These are phyloP conservation scores for Agrenia bidenticulata DNA, from an alignment of 2,888 invertebrate species.

Conservation along the genomic window DNA sequence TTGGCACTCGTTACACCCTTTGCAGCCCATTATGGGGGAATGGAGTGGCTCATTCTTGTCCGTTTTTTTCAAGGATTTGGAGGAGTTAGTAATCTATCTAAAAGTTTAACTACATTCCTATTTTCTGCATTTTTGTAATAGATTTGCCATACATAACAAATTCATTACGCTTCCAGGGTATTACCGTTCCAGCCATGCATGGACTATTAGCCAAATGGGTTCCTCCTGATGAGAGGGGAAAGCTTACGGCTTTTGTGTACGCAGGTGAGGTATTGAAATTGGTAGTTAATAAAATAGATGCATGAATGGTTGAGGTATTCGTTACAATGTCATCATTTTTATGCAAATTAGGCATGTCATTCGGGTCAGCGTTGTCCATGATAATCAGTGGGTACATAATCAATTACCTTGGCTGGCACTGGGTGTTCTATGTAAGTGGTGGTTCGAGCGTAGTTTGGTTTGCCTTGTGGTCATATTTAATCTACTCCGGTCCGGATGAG, in stretches of 20 bases:
- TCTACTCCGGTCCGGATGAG: constrained; percentile 70
- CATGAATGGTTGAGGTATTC: not conserved
- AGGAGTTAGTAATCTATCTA: constrained; percentile 27
- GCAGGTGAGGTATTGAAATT: constrained; percentile 67
- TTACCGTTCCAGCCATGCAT: constrained; percentile 68
- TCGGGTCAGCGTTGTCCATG: constrained; percentile 83
- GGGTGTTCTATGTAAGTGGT: constrained; percentile 84
- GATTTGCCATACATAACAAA: not conserved
- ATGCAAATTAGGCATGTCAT: constrained; percentile 73
- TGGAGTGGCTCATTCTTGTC: constrained; percentile 28
- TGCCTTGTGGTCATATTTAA: constrained; percentile 70
- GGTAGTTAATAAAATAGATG: not conserved
- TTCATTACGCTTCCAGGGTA: constrained; percentile 19
- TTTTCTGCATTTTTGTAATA: too few relatives aligned
- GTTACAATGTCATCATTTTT: not conserved
- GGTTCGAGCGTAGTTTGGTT: constrained; percentile 79
- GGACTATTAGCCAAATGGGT: constrained; percentile 90
- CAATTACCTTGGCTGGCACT: constrained; percentile 80
- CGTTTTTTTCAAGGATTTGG: constrained; percentile 50
- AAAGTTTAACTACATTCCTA: not conserved
- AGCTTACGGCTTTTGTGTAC: constrained; percentile 83
- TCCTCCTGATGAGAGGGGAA: constrained; percentile 83
- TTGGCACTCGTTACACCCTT: constrained; percentile 42
- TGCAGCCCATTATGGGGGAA: constrained; percentile 32
- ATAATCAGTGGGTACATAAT: constrained; percentile 83